Evolutionary conservation across 2,113 vertebrate species (phyloP).

Genomic region (Xyliphius kryptos): DNA sequence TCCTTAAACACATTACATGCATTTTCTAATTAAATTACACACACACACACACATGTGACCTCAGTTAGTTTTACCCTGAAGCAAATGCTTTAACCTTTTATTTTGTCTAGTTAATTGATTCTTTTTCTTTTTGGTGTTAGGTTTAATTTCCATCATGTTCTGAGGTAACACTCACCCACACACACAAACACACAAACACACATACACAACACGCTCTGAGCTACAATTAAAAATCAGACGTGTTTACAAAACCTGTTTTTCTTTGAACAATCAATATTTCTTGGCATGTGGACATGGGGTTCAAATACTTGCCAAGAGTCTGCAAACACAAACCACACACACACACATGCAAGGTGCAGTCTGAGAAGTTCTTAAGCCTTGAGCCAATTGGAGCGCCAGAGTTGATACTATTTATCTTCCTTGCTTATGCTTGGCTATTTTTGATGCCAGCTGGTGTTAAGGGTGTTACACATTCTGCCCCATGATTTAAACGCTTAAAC

Average conservation of each 20-base stretch:
- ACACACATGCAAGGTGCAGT: not conserved
- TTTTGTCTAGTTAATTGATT: constrained; percentile 6
- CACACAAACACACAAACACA: too few species aligned
- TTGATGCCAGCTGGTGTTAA: not conserved
- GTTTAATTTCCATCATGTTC: constrained; percentile 14
- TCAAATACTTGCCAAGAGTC: too few species aligned
- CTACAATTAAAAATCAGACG: constrained; percentile 14
- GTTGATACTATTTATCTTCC: not conserved
- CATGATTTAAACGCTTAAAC: constrained; percentile 4
- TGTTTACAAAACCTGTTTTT: constrained; percentile 15
- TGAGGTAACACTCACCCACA: not conserved
- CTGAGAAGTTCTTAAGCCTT: not conserved
- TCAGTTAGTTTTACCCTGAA: constrained; percentile 16
- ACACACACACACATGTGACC: constrained; percentile 10
- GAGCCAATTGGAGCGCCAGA: constrained; percentile 1
- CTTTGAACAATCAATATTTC: constrained; percentile 16
- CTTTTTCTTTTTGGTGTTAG: not conserved
- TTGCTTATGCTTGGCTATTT: not conserved
- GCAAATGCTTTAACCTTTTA: constrained; percentile 11
- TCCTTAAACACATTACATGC: not conserved
- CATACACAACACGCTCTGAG: too few species aligned
- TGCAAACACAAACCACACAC: constrained; percentile 1
- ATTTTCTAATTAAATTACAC: not conserved
- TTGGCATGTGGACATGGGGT: constrained; percentile 1
- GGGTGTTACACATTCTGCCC: not conserved